Evolutionary conservation across 2,113 vertebrate genomes (phyloP).

Genomic region (Fulmarus glacialis): DNA sequence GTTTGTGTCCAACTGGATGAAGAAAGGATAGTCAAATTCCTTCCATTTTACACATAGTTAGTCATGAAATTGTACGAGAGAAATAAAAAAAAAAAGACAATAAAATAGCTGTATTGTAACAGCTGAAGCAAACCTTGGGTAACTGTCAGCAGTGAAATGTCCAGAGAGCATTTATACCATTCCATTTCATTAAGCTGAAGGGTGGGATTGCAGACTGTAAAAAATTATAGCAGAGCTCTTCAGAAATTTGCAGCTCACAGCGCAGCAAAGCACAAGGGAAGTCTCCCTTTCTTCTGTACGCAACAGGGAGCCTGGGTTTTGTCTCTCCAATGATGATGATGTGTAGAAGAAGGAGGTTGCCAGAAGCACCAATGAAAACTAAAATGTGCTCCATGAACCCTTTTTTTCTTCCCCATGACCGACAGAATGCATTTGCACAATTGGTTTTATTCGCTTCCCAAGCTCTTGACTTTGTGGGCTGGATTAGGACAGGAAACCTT

Average conservation of each 20-base stretch:
- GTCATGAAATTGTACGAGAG: conserved; percentile 71
- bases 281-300: conserved; percentile 27
- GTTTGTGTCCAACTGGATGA: conserved; percentile 72
- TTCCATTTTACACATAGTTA: conserved; percentile 79
- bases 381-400: conserved; percentile 50
- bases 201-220: conserved; percentile 67
- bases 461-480: conserved; percentile 7
- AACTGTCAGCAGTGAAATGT: conserved; percentile 63
- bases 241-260: conserved; percentile 54
- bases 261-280: not conserved
- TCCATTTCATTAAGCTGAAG: conserved; percentile 71
- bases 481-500: conserved; percentile 41
- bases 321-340: conserved; percentile 50
- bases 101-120: conserved; percentile 61
- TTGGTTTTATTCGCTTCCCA: not conserved
- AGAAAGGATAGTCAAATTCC: conserved; percentile 72
- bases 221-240: conserved; percentile 63
- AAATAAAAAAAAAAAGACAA: conserved; percentile 28
- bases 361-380: conserved; percentile 70
- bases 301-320: conserved; percentile 55
- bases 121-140: conserved; percentile 64
- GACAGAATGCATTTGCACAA: conserved; percentile 43
- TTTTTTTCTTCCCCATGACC: not conserved
- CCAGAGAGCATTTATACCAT: conserved; percentile 70
- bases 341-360: conserved; percentile 64